Evolutionary conservation across 35 echinoderm and acorn worm genomes (phyloP).

Genomic region (Apostichopus californicus): DNA sequence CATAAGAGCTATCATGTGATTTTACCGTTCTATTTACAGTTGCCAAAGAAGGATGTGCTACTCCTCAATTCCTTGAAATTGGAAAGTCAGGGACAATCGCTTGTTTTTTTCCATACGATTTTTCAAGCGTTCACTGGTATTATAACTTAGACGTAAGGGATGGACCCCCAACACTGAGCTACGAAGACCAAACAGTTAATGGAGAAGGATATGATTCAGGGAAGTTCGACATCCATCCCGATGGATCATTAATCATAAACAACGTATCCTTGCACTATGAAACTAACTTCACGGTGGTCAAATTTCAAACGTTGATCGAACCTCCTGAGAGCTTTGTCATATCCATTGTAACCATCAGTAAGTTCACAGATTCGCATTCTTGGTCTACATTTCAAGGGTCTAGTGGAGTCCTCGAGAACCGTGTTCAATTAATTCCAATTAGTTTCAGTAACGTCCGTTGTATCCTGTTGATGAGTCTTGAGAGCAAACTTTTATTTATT

Average conservation of each 20-base stretch:
- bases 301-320: not conserved
- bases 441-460: too few species aligned
- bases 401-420: too few species aligned
- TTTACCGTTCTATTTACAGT: too few species aligned
- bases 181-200: not conserved
- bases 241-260: slow-evolving; percentile 31
- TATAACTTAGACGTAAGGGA: not conserved
- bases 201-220: not conserved
- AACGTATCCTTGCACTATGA: not conserved
- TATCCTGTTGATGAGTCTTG: too few species aligned
- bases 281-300: not conserved
- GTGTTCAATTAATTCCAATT: too few species aligned
- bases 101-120: not conserved
- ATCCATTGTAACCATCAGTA: not conserved
- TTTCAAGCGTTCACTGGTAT: not conserved
- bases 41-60: not conserved
- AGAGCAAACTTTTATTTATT: too few species aligned
- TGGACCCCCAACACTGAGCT: not conserved
- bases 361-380: not conserved
- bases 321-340: not conserved
- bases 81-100: not conserved
- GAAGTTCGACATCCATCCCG: not conserved
- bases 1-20: too few species aligned
- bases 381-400: too few species aligned
- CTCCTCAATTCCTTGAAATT: not conserved